These are phyloP conservation scores for Tapera naevia DNA, from an alignment of 2,797 vertebrate genomes.

Conservation along the genomic window DNA sequence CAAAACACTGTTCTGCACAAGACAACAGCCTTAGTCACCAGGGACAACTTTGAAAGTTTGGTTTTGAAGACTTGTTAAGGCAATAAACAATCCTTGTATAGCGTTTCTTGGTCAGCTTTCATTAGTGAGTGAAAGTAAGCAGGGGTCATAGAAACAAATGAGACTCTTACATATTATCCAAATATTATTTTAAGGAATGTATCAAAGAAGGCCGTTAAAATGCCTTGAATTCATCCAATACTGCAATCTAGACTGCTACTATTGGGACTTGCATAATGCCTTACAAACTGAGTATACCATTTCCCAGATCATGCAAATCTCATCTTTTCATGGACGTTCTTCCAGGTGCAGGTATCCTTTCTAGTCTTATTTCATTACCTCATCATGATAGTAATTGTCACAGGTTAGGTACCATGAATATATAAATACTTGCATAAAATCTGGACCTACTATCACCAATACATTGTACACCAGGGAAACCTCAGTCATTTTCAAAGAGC, in stretches of 20 bases:
- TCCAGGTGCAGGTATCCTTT: background rate
- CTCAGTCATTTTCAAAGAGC: background rate
- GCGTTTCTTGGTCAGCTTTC: background rate
- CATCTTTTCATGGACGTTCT: background rate
- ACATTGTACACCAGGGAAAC: background rate
- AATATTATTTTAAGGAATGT: background rate
- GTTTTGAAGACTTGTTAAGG: background rate
- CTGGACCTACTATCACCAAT: background rate
- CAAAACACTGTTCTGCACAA: background rate
- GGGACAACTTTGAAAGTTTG: background rate
- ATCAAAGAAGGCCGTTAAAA: background rate
- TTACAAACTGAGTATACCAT: background rate
- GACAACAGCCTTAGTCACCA: background rate
- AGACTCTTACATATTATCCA: rapidly evolving
- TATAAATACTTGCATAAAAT: background rate
- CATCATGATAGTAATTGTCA: background rate
- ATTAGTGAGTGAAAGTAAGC: background rate
- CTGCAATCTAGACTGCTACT: background rate
- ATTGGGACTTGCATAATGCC: background rate
- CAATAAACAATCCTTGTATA: background rate
- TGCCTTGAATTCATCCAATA: background rate
- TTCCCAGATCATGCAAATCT: rapidly evolving
- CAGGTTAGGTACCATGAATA: background rate
- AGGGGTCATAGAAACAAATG: background rate
- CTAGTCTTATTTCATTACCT: background rate